phyloP scores from a whole-genome alignment of 2,113 vertebrate genomes.

The Origma solitaria region DNA sequence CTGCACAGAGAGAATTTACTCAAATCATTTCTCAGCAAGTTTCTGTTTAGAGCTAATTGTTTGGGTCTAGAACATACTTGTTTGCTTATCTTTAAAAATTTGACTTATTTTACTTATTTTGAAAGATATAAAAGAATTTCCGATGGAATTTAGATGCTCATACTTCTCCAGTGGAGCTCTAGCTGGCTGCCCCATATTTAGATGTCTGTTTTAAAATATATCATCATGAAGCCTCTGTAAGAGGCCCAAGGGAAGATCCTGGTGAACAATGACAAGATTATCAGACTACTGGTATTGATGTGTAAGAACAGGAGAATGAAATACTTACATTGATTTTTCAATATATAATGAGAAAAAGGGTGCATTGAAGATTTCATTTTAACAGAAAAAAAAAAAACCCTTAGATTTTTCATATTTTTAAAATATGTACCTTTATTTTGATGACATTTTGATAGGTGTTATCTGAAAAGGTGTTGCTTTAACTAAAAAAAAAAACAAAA shows the following conservation, averaged over 20 bases:
- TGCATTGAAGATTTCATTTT: not conserved
- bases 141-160: not conserved
- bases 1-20: not conserved
- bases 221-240: not conserved
- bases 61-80: not conserved
- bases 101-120: not conserved
- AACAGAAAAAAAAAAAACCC: no score
- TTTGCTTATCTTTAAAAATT: not conserved
- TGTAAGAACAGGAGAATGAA: not conserved
- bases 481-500: not conserved
- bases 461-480: not conserved
- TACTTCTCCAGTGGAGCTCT: not conserved
- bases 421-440: not conserved
- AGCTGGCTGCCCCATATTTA: not conserved
- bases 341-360: not conserved
- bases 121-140: not conserved
- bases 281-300: not conserved
- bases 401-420: not conserved
- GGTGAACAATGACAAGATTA: not conserved
- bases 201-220: not conserved
- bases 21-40: not conserved
- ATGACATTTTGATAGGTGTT: not conserved
- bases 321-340: not conserved
- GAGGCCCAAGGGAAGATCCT: not conserved
- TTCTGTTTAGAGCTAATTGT: not conserved